Conservation (phyloP, 2,797 vertebrate genomes). For the Danio aesculapii region DNA sequence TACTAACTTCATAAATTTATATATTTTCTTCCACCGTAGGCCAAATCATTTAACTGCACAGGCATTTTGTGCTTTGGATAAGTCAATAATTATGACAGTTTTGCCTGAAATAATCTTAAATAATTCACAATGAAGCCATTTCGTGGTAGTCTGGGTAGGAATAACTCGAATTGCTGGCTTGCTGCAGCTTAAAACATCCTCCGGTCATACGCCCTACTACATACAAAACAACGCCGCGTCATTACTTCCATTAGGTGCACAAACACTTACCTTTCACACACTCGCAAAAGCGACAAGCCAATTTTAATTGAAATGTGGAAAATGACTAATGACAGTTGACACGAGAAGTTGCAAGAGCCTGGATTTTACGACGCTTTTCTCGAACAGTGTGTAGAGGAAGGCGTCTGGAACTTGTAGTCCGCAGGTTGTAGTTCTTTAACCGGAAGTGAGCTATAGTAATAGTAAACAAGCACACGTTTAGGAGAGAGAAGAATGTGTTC, state of each 20-base stretch:
- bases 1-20: background rate
- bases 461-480: slow-evolving; percentile 10
- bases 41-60: background rate
- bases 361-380: slow-evolving; percentile 40
- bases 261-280: slow-evolving; percentile 29
- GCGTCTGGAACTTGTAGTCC: slow-evolving; percentile 25
- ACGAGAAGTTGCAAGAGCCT: slow-evolving; percentile 7
- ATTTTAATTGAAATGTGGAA: background rate
- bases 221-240: slow-evolving; percentile 6
- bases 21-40: slow-evolving; percentile 6
- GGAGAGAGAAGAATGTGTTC: background rate
- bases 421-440: slow-evolving; percentile 37
- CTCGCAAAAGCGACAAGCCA: background rate
- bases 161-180: slow-evolving; percentile 2
- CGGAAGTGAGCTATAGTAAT: slow-evolving; percentile 8
- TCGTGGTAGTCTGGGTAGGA: background rate
- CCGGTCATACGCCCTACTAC: slow-evolving; percentile 22
- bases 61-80: background rate
- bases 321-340: background rate
- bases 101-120: background rate
- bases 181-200: slow-evolving; percentile 14
- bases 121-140: background rate
- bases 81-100: background rate
- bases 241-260: background rate
- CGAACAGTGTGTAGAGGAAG: background rate